These are phyloP conservation scores for Quadriops clusia DNA, from an alignment of 2,888 invertebrate species.

Conservation along the genomic window DNA sequence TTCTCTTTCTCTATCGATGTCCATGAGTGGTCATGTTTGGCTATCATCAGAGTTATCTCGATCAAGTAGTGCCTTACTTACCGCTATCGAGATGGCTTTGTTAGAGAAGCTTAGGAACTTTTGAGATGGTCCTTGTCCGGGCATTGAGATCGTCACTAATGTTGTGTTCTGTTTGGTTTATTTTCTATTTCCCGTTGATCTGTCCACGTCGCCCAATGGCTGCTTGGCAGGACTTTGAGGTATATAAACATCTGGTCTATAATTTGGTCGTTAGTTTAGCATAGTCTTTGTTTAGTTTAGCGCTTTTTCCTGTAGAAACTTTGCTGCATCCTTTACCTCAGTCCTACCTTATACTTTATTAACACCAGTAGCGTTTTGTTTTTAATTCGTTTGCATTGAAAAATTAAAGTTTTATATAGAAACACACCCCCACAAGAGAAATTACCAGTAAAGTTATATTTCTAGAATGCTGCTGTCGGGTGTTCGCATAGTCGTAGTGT, in stretches of 20 bases:
- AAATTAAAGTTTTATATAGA: constrained; percentile 1
- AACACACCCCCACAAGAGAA: constrained; percentile 5
- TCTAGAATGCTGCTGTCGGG: constrained; percentile 17
- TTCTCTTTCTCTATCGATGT: constrained; percentile 28
- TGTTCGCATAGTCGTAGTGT: constrained; percentile 18
- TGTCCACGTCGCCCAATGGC: constrained; percentile 51
- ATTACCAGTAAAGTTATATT: too few species aligned
- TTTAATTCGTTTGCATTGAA: constrained; percentile 10
- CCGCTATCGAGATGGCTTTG: constrained; percentile 25
- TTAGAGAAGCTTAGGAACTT: constrained; percentile 61
- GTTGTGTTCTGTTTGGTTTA: constrained; percentile 50
- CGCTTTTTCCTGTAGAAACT: constrained; percentile 35
- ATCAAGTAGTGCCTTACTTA: constrained; percentile 11
- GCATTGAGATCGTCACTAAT: constrained; percentile 43
- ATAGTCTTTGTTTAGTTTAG: constrained; percentile 38
- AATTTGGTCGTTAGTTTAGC: constrained; percentile 36
- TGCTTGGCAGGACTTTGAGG: constrained; percentile 75
- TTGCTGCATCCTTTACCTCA: constrained; percentile 22
- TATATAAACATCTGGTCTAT: constrained; percentile 40
- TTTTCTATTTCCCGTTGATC: constrained; percentile 42
- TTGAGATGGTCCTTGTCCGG: constrained; percentile 83
- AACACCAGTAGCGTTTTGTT: constrained; percentile 10
- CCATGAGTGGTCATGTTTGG: constrained; percentile 35
- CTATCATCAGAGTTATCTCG: constrained; percentile 22
- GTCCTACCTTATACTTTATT: constrained; percentile 11